Percentiles rank a stretch among this genome's conserved stretches.
Evolutionary conservation across 2,113 vertebrate species (phyloP).

Genomic region (Rhineura floridana): DNA sequence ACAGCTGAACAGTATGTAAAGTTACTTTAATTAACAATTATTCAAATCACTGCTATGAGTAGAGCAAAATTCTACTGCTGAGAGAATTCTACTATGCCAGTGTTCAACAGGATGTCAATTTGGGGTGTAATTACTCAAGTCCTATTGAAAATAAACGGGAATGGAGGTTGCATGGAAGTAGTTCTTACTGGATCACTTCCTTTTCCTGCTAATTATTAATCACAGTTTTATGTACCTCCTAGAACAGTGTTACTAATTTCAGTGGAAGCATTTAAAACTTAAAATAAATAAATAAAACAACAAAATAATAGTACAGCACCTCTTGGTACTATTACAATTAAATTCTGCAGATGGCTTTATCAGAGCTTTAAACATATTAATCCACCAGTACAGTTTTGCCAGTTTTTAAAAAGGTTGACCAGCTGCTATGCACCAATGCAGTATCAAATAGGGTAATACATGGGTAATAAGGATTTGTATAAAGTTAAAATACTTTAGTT

Average conservation of each 20-base stretch:
- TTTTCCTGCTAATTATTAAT: not conserved
- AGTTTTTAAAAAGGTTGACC: conserved; percentile 19
- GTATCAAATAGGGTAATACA: not conserved
- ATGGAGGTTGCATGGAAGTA: not conserved
- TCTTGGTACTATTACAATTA: not conserved
- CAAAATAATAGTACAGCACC: not conserved
- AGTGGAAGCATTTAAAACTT: not conserved
- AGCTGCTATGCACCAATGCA: not conserved
- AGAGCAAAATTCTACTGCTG: not conserved
- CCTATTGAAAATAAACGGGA: not conserved
- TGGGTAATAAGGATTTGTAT: not conserved
- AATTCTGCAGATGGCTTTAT: not conserved
- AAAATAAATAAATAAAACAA: not conserved
- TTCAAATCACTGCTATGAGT: not conserved
- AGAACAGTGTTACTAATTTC: not conserved
- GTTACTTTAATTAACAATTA: not conserved
- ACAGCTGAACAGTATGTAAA: not conserved
- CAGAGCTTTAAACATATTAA: not conserved
- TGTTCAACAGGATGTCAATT: not conserved
- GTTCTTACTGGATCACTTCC: not conserved
- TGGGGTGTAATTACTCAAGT: not conserved
- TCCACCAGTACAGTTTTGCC: not conserved
- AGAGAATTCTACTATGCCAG: not conserved
- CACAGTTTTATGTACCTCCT: not conserved
- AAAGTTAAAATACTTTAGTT: not conserved